phyloP scores from a whole-genome alignment of 2,888 invertebrate species.

The Thymelicus acteon region DNA sequence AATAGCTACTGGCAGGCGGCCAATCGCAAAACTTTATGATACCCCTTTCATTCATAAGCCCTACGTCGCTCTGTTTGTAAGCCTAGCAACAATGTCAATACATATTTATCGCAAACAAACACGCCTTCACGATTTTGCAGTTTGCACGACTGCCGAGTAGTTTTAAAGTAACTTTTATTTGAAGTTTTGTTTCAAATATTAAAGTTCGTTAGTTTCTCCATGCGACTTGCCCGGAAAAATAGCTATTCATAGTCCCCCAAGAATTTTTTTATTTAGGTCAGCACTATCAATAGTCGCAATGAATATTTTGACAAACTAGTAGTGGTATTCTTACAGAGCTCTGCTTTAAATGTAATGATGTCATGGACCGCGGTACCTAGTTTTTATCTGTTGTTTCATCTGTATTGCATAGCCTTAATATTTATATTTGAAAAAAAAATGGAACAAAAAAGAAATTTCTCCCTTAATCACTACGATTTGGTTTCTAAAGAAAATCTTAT shows the following conservation, averaged over 20 bases:
- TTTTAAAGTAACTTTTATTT: background rate
- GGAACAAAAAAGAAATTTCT: too few relatives aligned
- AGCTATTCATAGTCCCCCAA: slow-evolving; percentile 21
- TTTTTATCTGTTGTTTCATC: background rate
- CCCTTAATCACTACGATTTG: too few relatives aligned
- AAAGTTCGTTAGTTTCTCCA: background rate
- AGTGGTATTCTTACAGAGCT: background rate
- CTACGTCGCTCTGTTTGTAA: slow-evolving; percentile 41
- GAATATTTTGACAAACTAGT: slow-evolving; percentile 5
- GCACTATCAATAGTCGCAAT: slow-evolving; percentile 31
- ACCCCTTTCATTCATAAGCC: slow-evolving; percentile 74
- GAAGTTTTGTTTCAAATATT: background rate
- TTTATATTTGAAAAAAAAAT: too few relatives aligned
- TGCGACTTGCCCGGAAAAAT: slow-evolving; percentile 2
- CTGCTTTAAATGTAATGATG: slow-evolving; percentile 16
- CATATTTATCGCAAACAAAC: slow-evolving; percentile 17
- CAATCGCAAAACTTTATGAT: slow-evolving; percentile 63
- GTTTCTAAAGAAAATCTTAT: too few relatives aligned
- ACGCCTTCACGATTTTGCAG: background rate
- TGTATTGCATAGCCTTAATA: too few relatives aligned
- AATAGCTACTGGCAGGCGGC: slow-evolving; percentile 74
- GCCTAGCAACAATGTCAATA: slow-evolving; percentile 33
- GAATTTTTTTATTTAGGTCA: slow-evolving; percentile 25
- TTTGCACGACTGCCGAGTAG: background rate
- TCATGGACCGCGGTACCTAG: background rate